Evolutionary conservation across 30 jellyfish, hydroid and myxozoan species (phyloP), one percentile per base, ranked within the genome.

Genomic region (Aurelia sp.): DNA sequence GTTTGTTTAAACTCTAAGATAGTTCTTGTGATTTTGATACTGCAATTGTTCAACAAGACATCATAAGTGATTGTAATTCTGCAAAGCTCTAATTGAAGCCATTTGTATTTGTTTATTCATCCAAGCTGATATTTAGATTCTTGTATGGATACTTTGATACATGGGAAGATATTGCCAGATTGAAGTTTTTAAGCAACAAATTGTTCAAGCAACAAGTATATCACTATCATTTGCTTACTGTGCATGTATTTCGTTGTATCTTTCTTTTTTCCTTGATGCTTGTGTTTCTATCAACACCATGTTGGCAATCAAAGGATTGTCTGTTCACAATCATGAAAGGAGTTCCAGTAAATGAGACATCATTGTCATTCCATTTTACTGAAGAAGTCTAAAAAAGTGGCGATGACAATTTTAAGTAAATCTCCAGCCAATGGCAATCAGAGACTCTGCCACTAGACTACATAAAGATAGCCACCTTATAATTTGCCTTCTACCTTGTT

Each of bases 261-360:
- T 68, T 68, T 44, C 22, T 27, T 68, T 68, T 68, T 44, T 22
- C 61, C 61, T 22, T 68, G 11, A 13, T 68, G 35, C 13, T 40
- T 44, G 51, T 17, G 20, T 68, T 68, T 31, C 79, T 68, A 40
- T 68, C 64, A 31, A 27, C 61, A 22, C 79, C 79, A 68, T 68
- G 79, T 44, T 68, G 79, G 61, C 79, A 68, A 68, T 68, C 79
- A 68, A 68, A 68, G 20, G 2, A 33, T 40, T 68, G 41, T 44
- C 44, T 27, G 20, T 40, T 40, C 9, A 68, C 61, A 68, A 68
- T 68, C 58, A 68, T 27, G 51, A 68, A 68, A 11, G 79, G 79
- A 8, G 51, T 40, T 40, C 51, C 51, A 40, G 51, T 40, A 64
- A 64, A 22, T 1, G 74, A 64, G 41, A 35, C 74, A 16, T 64